Base-by-base conservation (phyloP, 1,140 invertebrate species). In the Pseudomyrmex gracilis region DNA sequence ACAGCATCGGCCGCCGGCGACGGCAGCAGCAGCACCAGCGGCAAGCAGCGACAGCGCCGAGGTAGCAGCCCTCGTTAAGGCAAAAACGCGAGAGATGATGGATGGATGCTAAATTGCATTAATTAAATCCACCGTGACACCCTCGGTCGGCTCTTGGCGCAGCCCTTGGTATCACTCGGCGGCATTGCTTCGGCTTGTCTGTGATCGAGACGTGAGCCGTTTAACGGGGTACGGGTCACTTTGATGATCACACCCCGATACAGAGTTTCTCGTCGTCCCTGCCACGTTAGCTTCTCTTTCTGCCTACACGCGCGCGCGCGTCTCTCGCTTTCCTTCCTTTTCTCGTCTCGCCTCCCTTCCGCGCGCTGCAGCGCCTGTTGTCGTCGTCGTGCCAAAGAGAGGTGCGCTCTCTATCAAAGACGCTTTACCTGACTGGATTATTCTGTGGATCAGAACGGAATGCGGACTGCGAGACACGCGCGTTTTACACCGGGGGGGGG, bases 61-160 rank as follows among this genome's bases (percentile, higher is more conserved):
- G 58, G 55, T 43, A 82, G 83, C 74, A 83, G 90, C 88, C 90
- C 93, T 94, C 91, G 93, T 94, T 94, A 94, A 91, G 87, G 92
- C 92, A 94, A 94, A 93, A 94, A 94, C 91, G 93, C 91, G 90
- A 91, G 90, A 92, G 93, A 94, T 94, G 93, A 94, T 94, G 93
- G 93, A 94, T 94, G 93, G 93, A 94, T 93, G 91, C 91, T 94
- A 94, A 94, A 94, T 94, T 94, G 93, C 93, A 93, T 94, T 94
- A 93, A 94, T 94, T 94, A 94, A 93, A 94, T 94, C 91, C 92
- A 93, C 85, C 93, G 93, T 94, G 93, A 94, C 92, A 91, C 87
- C 89, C 91, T 90, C 87, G 82, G 61, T 66, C 68, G 77, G 71
- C 63, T 67, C 85, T 66, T 63, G 77, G 71, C 63, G 71, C 85